Conservation (phyloP, 2,113 vertebrate species). For the Bothrops jararaca region DNA sequence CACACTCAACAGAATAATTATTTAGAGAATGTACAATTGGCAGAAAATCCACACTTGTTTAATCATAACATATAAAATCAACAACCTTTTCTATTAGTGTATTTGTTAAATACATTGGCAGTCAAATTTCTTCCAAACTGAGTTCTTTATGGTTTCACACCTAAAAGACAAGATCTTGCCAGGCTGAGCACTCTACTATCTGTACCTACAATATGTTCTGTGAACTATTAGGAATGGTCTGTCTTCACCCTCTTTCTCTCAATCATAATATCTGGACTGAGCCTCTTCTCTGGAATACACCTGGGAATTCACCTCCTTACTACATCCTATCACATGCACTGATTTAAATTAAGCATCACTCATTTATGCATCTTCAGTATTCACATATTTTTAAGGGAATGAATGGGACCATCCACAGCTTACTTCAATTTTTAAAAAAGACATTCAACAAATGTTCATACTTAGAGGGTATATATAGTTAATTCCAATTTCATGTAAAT, state of each 20-base stretch:
- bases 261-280: not conserved
- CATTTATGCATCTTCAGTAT: not conserved
- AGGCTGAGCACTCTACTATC: not conserved
- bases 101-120: not conserved
- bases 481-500: not conserved
- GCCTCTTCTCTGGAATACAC: too few species aligned
- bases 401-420: not conserved
- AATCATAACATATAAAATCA: not conserved
- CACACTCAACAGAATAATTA: not conserved
- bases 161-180: not conserved
- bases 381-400: not conserved
- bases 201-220: not conserved
- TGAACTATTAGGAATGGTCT: not conserved
- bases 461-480: not conserved
- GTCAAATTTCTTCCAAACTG: not conserved
- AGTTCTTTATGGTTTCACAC: too few species aligned
- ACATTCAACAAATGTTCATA: not conserved
- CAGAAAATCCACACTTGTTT: not conserved
- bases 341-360: not conserved
- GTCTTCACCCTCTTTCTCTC: not conserved
- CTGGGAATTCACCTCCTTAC: not conserved
- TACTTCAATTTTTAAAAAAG: not conserved
- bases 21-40: not conserved
- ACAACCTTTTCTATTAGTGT: not conserved
- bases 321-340: not conserved